Evolutionary conservation across 1,140 invertebrate genomes (phyloP), one percentile per base, ranked within the genome.

Genomic region (Zaprionus vittiger): DNA sequence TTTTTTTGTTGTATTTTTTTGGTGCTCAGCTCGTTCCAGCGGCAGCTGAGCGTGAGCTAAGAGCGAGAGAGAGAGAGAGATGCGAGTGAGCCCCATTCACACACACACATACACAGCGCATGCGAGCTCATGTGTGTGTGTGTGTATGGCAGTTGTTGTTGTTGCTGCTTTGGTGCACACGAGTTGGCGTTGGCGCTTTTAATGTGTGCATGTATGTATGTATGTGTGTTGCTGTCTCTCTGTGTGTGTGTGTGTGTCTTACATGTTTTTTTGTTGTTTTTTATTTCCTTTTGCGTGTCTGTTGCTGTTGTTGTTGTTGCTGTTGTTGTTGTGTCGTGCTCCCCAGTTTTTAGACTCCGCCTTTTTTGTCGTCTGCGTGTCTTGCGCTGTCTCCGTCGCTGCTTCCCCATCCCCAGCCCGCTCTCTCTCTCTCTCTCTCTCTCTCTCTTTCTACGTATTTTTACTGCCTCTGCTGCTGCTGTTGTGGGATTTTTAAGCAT

Each of bases 291-390:
- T 82, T 90, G 70, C 56, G 81, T 80, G 69, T 80, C 66, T 72
- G 74, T 26, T 71, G 67, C 38, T 70, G 44, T 4, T 56, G 59
- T 26, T 65, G 67, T 11, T 65, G 44, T 41, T 79, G 66, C 54
- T 84, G 65, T 69, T 85, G 83, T 76, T 81, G 56, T 77, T 80
- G 63, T 90, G 79, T 81, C 41, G 72, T 85, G 79, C 85, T 90
- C 86, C 81, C 85, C 85, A 90, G 81, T 89, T 89, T 90, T 90
- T 90, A 90, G 85, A 90, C 85, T 89, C 85, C 85, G 85, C 85
- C 85, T 90, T 90, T 89, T 89, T 89, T 89, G 86, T 89, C 82
- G 82, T 85, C 86, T 90, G 85, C 82, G 77, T 90, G 85, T 85
- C 81, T 86, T 91, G 77, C 77, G 78, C 85, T 90, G 79, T 89